Evolutionary conservation across 2,888 invertebrate genomes (phyloP).

Genomic region (Diaprepes abbreviatus): DNA sequence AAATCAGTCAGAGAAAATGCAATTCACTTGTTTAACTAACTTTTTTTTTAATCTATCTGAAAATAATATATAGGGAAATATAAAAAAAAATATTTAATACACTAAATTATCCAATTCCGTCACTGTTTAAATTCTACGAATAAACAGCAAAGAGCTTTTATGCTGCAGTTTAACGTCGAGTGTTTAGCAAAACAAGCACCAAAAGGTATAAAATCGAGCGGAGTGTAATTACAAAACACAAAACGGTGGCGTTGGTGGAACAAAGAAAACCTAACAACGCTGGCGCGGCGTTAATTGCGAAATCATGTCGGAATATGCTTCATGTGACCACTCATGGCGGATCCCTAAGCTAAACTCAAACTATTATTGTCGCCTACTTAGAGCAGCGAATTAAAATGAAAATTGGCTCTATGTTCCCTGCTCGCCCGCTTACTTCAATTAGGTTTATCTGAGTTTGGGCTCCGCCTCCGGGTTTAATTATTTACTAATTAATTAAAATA

Average conservation of each 20-base stretch:
- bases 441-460: slow-evolving; percentile 56
- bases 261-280: slow-evolving; percentile 38
- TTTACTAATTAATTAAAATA: slow-evolving; percentile 58
- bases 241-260: slow-evolving; percentile 30
- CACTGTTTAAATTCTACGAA: slow-evolving; percentile 4
- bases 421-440: slow-evolving; percentile 57
- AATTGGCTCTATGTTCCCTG: slow-evolving; percentile 52
- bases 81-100: too few species aligned
- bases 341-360: slow-evolving; percentile 56
- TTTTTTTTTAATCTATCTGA: too few species aligned
- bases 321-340: slow-evolving; percentile 17
- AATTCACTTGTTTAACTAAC: too few species aligned
- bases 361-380: slow-evolving; percentile 58
- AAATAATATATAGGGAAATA: too few species aligned
- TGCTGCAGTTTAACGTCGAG: slow-evolving; percentile 32
- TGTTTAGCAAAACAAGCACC: slow-evolving; percentile 34
- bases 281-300: slow-evolving; percentile 46
- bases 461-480: slow-evolving; percentile 58
- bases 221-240: slow-evolving; percentile 32
- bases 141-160: slow-evolving; percentile 32
- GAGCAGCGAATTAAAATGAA: slow-evolving; percentile 56
- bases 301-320: slow-evolving; percentile 43
- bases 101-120: too few species aligned
- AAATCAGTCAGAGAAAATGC: too few species aligned
- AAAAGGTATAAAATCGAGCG: slow-evolving; percentile 39